Evolutionary conservation across 2,888 invertebrate species (phyloP).

Genomic region (Leucozona laternaria): DNA sequence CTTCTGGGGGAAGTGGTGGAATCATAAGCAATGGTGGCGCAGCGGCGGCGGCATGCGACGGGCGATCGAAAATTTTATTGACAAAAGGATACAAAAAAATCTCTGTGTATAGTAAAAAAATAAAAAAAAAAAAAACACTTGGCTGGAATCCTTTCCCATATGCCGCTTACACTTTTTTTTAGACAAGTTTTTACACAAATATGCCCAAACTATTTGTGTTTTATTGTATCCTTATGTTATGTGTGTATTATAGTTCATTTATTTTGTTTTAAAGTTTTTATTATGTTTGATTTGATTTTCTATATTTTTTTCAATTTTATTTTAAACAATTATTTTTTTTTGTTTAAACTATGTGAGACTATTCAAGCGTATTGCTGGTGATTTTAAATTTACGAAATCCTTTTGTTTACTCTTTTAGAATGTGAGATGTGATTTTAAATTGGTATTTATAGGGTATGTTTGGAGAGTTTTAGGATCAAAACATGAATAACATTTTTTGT

Average conservation of each 20-base stretch:
- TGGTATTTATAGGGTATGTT: neutral
- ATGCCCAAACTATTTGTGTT: constrained; percentile 32
- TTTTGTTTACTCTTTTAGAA: constrained; percentile 34
- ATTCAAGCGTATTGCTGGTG: constrained; percentile 46
- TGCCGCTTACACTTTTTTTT: constrained; percentile 1
- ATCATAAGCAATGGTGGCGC: neutral
- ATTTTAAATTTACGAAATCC: constrained; percentile 50
- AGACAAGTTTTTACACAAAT: constrained; percentile 29
- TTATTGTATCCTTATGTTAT: constrained; percentile 1
- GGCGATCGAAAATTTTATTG: constrained; percentile 8
- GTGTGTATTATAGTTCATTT: neutral
- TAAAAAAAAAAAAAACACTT: constrained; percentile 49
- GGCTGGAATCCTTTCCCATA: constrained; percentile 55
- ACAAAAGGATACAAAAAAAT: constrained; percentile 8
- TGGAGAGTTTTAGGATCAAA: neutral
- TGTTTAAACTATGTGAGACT: constrained; percentile 30
- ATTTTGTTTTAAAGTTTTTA: constrained; percentile 50
- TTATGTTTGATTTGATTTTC: constrained; percentile 59
- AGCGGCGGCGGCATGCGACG: no score
- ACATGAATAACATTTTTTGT: no score
- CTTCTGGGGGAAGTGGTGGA: neutral
- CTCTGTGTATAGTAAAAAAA: constrained; percentile 7
- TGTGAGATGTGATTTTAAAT: neutral
- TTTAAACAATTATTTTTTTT: constrained; percentile 1
- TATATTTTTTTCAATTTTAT: constrained; percentile 10